phyloP scores from a whole-genome alignment of 2,888 invertebrate genomes.

The Eulithis testata region DNA sequence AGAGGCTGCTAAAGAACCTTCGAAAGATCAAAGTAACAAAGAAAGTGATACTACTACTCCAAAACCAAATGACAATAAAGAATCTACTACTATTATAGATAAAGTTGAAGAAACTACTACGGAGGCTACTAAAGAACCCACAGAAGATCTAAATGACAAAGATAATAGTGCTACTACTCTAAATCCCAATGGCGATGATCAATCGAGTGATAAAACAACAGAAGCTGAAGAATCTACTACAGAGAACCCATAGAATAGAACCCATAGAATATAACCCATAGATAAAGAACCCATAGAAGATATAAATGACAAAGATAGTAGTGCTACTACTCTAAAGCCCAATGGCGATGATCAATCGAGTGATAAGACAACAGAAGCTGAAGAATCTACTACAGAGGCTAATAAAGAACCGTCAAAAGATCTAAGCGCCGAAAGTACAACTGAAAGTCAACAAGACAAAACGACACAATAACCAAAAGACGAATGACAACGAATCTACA shows the following conservation, averaged over 20 bases:
- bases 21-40: not conserved
- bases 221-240: not conserved
- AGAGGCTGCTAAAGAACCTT: not conserved
- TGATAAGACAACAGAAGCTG: conserved; percentile 1
- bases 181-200: not conserved
- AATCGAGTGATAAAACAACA: conserved; percentile 4
- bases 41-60: too few species aligned
- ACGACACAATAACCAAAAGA: not conserved
- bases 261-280: not conserved
- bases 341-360: not conserved
- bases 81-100: not conserved
- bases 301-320: not conserved
- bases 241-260: too few species aligned
- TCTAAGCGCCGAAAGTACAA: not conserved
- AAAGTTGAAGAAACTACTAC: conserved; percentile 1
- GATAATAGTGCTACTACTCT: too few species aligned
- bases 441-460: not conserved
- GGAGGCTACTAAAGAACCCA: not conserved
- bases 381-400: conserved; percentile 11
- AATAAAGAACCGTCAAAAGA: not conserved
- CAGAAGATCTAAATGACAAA: not conserved
- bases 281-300: not conserved
- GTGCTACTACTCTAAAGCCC: not conserved
- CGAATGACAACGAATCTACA: not conserved
- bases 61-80: not conserved